These are phyloP conservation scores for Telmatochromis sp. DNA, from an alignment of 2,113 vertebrate genomes.

Conservation along the genomic window DNA sequence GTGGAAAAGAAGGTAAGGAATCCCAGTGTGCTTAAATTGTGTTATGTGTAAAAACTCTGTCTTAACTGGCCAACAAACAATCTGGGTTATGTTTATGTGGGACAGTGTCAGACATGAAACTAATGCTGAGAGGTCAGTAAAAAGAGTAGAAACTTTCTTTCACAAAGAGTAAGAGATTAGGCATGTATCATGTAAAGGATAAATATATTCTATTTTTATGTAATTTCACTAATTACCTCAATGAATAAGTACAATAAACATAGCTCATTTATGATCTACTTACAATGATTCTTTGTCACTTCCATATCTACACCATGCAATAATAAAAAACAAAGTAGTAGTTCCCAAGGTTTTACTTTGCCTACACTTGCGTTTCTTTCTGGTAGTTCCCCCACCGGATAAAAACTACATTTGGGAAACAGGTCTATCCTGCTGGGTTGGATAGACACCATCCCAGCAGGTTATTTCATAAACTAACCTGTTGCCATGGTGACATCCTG, in stretches of 20 bases:
- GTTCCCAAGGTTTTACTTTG: neutral
- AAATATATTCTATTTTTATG: neutral
- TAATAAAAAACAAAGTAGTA: neutral
- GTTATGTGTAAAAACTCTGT: neutral
- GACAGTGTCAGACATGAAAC: neutral
- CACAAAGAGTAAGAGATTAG: neutral
- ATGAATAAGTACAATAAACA: neutral
- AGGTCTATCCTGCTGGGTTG: neutral
- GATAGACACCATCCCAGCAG: neutral
- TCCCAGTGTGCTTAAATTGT: neutral
- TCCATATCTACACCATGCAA: neutral
- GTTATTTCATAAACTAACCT: neutral
- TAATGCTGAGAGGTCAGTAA: neutral
- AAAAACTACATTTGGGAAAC: neutral
- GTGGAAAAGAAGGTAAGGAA: neutral
- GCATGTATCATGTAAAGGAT: neutral
- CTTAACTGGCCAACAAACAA: neutral
- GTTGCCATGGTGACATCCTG: fast-evolving
- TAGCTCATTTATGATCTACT: neutral
- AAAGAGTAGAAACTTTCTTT: neutral
- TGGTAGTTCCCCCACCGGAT: neutral
- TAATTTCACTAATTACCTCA: neutral
- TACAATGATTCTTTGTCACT: neutral
- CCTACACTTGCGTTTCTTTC: neutral
- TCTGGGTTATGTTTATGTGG: neutral